Evolutionary conservation across 92 coral and sea anemone species (phyloP).

Genomic region (Parazoanthus swiftii): DNA sequence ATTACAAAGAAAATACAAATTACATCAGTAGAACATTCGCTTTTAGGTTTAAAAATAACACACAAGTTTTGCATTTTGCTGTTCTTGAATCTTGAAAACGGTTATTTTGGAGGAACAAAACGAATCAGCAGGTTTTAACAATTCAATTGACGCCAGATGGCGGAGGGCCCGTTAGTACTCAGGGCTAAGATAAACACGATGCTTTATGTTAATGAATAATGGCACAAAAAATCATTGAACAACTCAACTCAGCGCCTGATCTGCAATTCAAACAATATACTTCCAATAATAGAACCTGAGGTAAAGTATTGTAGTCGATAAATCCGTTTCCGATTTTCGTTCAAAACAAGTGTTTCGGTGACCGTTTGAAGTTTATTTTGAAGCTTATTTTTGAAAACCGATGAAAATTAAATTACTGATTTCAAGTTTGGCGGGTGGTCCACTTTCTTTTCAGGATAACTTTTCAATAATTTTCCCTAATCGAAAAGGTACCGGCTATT

Average conservation of each 20-base stretch:
- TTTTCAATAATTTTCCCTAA: not conserved
- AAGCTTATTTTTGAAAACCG: slow-evolving; percentile 4
- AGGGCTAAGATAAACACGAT: not conserved
- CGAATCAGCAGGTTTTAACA: not conserved
- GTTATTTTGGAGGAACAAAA: not conserved
- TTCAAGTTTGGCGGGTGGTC: not conserved
- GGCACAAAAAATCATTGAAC: not conserved
- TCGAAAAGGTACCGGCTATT: not conserved
- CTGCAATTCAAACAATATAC: not conserved
- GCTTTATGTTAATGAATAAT: not conserved
- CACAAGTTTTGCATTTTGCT: not conserved
- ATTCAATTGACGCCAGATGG: not conserved
- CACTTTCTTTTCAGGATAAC: not conserved
- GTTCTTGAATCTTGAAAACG: not conserved
- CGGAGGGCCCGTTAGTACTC: not conserved
- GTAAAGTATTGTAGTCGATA: not conserved
- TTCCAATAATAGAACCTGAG: not conserved
- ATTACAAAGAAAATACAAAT: not conserved
- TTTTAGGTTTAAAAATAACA: not conserved
- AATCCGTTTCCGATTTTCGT: not conserved
- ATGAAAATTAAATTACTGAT: slow-evolving; percentile 1
- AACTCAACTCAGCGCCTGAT: not conserved
- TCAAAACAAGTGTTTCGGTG: not conserved
- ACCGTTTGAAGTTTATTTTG: not conserved
- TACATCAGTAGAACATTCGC: not conserved